Evolutionary conservation across 2,888 invertebrate species (phyloP).

Genomic region (Gastrophysa polygoni): DNA sequence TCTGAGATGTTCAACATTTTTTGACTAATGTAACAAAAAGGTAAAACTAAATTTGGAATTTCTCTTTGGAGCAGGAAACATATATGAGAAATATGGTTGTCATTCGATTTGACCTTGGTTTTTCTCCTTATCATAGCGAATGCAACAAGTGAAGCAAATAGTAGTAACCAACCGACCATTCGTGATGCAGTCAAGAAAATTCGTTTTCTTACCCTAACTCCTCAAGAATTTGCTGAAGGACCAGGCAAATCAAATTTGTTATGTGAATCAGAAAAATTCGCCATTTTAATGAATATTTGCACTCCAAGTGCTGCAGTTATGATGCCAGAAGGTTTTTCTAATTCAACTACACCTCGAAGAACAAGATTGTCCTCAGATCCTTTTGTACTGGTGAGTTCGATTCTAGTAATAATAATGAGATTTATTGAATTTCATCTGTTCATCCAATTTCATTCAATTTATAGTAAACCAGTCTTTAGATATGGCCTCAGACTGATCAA

Average conservation of each 20-base stretch:
- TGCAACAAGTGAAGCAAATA: slow-evolving; percentile 37
- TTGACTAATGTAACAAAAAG: no score
- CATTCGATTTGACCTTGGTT: slow-evolving; percentile 7
- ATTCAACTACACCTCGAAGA: slow-evolving; percentile 60
- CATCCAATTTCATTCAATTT: neutral
- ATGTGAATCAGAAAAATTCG: slow-evolving; percentile 77
- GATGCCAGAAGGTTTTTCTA: slow-evolving; percentile 78
- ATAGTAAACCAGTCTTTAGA: no score
- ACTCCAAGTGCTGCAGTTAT: slow-evolving; percentile 70
- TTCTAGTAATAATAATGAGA: neutral
- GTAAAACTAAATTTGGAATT: neutral
- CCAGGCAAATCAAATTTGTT: slow-evolving; percentile 78
- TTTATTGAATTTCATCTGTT: neutral
- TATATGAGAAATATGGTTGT: neutral
- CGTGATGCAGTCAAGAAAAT: slow-evolving; percentile 76
- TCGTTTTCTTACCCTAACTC: slow-evolving; percentile 77
- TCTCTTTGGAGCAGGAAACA: neutral
- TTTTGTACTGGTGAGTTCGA: slow-evolving; percentile 16
- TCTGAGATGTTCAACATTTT: no score
- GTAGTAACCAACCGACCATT: slow-evolving; percentile 56
- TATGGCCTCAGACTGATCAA: no score
- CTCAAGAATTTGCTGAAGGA: slow-evolving; percentile 83
- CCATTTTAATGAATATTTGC: slow-evolving; percentile 82
- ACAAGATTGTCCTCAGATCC: slow-evolving; percentile 47
- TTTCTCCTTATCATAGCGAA: slow-evolving; percentile 24